Conservation (phyloP, 1,140 invertebrate species). For the Pissodes strobi region DNA sequence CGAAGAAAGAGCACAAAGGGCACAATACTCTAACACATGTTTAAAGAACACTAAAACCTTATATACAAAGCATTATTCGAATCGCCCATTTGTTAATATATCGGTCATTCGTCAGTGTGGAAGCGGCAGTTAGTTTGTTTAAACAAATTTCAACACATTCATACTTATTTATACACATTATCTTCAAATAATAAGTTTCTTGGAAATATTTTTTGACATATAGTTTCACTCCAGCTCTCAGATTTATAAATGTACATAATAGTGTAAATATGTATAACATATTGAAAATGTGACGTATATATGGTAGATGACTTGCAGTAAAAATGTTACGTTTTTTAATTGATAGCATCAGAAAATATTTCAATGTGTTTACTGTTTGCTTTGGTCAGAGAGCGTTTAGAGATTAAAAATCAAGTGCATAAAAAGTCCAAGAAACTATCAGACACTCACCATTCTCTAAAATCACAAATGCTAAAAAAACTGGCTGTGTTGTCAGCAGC, state of each 20-base stretch:
- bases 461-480: constrained; percentile 18
- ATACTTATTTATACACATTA: constrained; percentile 8
- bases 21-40: constrained; percentile 29
- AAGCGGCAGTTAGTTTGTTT: constrained; percentile 16
- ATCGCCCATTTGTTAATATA: constrained; percentile 21
- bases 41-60: constrained; percentile 13
- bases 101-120: constrained; percentile 15
- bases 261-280: too few species aligned
- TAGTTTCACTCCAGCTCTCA: too few species aligned
- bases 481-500: constrained; percentile 42
- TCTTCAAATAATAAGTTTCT: constrained; percentile 13
- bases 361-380: too few species aligned
- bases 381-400: too few species aligned
- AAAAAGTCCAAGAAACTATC: constrained; percentile 16
- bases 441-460: constrained; percentile 1
- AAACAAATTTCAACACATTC: constrained; percentile 6
- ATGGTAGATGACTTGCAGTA: too few species aligned
- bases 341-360: too few species aligned
- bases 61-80: constrained; percentile 9
- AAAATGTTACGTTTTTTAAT: too few species aligned
- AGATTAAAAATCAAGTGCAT: neutral
- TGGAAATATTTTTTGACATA: too few species aligned
- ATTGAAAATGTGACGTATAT: too few species aligned
- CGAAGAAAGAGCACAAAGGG: constrained; percentile 25
- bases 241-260: too few species aligned